Evolutionary conservation across 2,113 vertebrate species (phyloP).

Genomic region (Spilogale gracilis): DNA sequence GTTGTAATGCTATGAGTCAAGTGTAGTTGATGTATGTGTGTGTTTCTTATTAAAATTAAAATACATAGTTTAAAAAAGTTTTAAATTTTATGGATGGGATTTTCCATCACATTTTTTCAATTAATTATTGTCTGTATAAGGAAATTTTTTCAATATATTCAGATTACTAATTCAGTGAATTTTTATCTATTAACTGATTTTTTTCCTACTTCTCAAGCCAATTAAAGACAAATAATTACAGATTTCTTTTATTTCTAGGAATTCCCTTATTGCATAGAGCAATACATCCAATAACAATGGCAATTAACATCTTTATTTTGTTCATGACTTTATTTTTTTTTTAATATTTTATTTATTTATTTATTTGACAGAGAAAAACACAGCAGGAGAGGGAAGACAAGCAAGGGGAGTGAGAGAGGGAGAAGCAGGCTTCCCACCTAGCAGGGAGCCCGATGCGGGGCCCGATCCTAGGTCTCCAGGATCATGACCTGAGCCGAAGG

Average conservation of each 20-base stretch:
- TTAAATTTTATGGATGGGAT: neutral
- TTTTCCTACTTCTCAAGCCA: neutral
- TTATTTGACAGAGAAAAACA: no score
- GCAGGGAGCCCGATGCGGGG: no score
- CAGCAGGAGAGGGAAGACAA: no score
- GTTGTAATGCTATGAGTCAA: neutral
- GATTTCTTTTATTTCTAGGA: neutral
- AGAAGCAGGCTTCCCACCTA: no score
- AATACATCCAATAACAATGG: neutral
- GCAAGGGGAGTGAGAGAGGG: no score
- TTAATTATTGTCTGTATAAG: neutral
- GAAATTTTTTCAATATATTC: neutral
- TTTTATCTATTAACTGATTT: conserved; percentile 9
- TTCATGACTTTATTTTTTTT: neutral
- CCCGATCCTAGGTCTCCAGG: no score
- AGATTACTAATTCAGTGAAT: neutral
- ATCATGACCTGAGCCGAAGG: no score
- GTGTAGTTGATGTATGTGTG: neutral
- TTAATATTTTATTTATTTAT: no score
- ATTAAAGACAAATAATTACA: neutral
- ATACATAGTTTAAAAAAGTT: neutral
- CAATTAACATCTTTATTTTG: neutral
- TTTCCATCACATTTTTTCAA: neutral
- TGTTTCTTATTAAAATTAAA: neutral
- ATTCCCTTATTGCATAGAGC: neutral